These are phyloP conservation scores for Cryptotermes secundus DNA, from an alignment of 1,140 invertebrate species.

Conservation along the genomic window DNA sequence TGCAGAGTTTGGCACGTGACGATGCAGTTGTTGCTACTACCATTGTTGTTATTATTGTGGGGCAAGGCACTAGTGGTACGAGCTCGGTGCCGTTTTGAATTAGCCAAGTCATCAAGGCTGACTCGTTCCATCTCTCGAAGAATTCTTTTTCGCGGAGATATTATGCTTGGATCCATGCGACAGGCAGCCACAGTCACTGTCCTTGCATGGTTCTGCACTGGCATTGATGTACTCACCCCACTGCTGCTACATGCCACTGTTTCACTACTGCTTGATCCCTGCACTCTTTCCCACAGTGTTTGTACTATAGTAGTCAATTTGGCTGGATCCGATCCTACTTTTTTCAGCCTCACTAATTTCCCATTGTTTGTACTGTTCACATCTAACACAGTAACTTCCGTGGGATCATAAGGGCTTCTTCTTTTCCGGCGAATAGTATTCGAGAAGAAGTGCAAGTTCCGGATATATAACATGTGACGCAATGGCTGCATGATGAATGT, in stretches of 20 bases:
- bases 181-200: conserved; percentile 45
- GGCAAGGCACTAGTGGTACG: conserved; percentile 36
- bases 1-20: conserved; percentile 36
- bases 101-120: conserved; percentile 60
- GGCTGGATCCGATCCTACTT: conserved; percentile 16
- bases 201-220: conserved; percentile 43
- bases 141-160: conserved; percentile 72
- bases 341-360: conserved; percentile 26
- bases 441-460: conserved; percentile 33
- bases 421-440: conserved; percentile 35
- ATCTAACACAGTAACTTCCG: conserved; percentile 27
- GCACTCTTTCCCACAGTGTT: conserved; percentile 40
- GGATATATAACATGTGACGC: conserved; percentile 33
- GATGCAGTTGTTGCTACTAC: conserved; percentile 37
- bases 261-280: conserved; percentile 33
- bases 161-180: conserved; percentile 56
- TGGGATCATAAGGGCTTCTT: conserved; percentile 35
- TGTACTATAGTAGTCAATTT: conserved; percentile 38
- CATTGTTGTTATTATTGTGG: conserved; percentile 28
- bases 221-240: conserved; percentile 41
- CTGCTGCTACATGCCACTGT: conserved; percentile 30
- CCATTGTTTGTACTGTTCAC: conserved; percentile 22
- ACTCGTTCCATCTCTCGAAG: conserved; percentile 71
- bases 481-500: conserved; percentile 62
- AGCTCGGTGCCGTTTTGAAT: conserved; percentile 41